Conservation (phyloP, 2,888 invertebrate species). For the Empis stercorea region DNA sequence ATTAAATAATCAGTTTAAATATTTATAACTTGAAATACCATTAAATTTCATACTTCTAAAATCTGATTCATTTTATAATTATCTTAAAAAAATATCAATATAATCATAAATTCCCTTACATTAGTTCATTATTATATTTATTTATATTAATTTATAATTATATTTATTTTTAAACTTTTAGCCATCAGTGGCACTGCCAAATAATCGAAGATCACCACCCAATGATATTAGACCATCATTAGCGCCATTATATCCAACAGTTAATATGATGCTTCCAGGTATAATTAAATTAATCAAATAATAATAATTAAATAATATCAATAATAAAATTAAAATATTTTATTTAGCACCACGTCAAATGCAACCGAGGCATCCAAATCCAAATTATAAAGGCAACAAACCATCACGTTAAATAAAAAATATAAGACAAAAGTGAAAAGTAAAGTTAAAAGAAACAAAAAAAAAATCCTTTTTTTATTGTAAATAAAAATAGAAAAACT, state of each 20-base stretch:
- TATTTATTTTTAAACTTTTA: constrained; percentile 12
- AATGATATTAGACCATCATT: constrained; percentile 32
- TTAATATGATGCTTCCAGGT: constrained; percentile 38
- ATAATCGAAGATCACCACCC: constrained; percentile 35
- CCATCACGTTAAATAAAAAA: constrained; percentile 21
- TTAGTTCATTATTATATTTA: background rate
- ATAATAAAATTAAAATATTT: background rate
- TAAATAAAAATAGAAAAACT: background rate
- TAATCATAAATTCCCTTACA: too few species aligned
- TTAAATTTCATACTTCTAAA: too few species aligned
- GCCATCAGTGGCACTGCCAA: constrained; percentile 35
- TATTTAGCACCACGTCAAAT: constrained; percentile 29
- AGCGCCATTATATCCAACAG: constrained; percentile 34
- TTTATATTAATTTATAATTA: background rate
- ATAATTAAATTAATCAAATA: background rate
- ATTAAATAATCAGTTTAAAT: too few species aligned
- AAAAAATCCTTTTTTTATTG: background rate
- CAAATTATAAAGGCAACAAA: constrained; percentile 34
- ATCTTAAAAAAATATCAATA: too few species aligned
- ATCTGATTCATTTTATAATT: too few species aligned
- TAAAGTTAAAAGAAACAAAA: background rate
- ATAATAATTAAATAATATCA: background rate
- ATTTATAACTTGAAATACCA: too few species aligned
- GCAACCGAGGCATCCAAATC: constrained; percentile 35
- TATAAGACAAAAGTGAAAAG: background rate